phyloP scores from a whole-genome alignment of 2,113 vertebrate genomes.

The Entomyzon cyanotis region DNA sequence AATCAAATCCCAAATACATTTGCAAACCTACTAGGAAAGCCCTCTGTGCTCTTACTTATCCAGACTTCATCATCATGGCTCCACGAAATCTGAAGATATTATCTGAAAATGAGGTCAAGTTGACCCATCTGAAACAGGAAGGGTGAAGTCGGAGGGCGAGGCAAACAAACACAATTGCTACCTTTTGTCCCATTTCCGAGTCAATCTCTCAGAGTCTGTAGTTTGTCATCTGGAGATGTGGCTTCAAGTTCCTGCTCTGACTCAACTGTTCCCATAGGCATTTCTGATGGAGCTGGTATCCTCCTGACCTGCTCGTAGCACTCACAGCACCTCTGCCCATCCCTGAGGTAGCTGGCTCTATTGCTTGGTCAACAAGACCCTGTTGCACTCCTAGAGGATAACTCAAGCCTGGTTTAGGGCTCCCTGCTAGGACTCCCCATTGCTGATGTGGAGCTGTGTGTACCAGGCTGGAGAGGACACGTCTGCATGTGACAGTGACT shows the following conservation, averaged over 20 bases:
- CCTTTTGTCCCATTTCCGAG: background rate
- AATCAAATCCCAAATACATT: background rate
- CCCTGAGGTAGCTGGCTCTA: background rate
- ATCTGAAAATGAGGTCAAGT: slow-evolving; percentile 11
- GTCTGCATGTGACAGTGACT: background rate
- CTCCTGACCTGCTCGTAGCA: background rate
- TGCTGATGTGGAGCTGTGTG: background rate
- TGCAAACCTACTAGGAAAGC: background rate
- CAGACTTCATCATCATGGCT: background rate
- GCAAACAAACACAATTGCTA: slow-evolving; percentile 33
- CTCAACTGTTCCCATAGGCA: fast-evolving
- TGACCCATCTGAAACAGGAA: slow-evolving; percentile 16
- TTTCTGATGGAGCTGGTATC: background rate
- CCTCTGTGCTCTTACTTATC: background rate
- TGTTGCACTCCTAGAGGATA: background rate
- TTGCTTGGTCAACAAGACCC: background rate
- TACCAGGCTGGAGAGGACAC: background rate
- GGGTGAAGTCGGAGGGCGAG: slow-evolving; percentile 22
- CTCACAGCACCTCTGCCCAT: background rate
- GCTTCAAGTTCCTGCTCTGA: background rate
- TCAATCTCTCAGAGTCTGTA: background rate
- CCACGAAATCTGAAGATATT: background rate
- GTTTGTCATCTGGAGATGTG: background rate
- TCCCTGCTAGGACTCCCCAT: background rate
- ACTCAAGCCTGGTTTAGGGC: background rate